Percentiles rank a stretch among this genome's conserved stretches.
phyloP scores from a whole-genome alignment of 2,113 vertebrate species.

The Kryptolebias marmoratus region DNA sequence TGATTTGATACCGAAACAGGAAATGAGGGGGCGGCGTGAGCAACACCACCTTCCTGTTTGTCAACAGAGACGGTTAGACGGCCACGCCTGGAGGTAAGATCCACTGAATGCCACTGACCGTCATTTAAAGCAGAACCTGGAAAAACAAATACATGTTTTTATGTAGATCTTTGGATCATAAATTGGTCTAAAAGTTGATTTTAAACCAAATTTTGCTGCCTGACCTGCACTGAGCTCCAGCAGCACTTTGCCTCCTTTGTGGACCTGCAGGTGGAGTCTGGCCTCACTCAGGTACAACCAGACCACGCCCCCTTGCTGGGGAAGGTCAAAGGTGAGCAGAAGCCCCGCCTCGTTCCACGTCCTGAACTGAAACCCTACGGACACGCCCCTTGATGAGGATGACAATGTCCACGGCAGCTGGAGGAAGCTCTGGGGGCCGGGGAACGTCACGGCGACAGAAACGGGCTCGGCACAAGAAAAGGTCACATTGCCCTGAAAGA shows the following conservation, averaged over 20 bases:
- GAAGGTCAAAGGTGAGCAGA: constrained; percentile 83
- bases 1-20: constrained; percentile 71
- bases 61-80: constrained; percentile 84
- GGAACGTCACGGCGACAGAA: constrained; percentile 88
- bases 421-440: constrained; percentile 85
- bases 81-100: constrained; percentile 80
- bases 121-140: constrained; percentile 86
- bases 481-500: constrained; percentile 34
- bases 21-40: constrained; percentile 70
- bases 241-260: constrained; percentile 80
- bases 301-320: constrained; percentile 73
- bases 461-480: constrained; percentile 50
- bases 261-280: constrained; percentile 83
- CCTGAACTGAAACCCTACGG: constrained; percentile 87
- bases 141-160: not conserved
- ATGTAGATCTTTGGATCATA: not conserved
- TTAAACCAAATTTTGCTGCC: not conserved
- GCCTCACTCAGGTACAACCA: constrained; percentile 86
- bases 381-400: constrained; percentile 15
- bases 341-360: constrained; percentile 94
- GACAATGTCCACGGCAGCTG: constrained; percentile 71
- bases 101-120: constrained; percentile 90
- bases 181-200: not conserved
- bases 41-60: constrained; percentile 65
- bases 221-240: constrained; percentile 87